Evolutionary conservation across 2,888 invertebrate species (phyloP).

Genomic region (Harpalus rufipes): DNA sequence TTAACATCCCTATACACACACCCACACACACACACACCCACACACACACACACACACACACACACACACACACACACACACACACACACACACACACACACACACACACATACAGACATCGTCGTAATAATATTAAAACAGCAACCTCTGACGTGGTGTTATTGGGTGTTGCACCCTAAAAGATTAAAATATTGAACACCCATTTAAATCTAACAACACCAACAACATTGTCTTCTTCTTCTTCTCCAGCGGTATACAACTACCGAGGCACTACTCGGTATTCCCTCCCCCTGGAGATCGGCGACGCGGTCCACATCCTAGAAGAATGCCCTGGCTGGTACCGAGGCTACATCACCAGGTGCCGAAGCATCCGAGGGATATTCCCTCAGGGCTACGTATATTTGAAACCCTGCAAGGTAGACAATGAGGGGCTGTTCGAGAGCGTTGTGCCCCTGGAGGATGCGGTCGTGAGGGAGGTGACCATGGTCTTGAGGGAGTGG

Average conservation of each 20-base stretch:
- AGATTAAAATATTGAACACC: too few relatives aligned
- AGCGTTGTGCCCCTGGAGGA: constrained; percentile 89
- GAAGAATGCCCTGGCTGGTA: constrained; percentile 96
- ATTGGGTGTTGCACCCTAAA: too few relatives aligned
- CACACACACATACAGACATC: too few relatives aligned
- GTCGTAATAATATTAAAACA: too few relatives aligned
- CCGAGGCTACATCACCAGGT: constrained; percentile 90
- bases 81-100: too few relatives aligned
- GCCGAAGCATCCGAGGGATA: constrained; percentile 83
- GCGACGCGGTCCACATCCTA: constrained; percentile 94
- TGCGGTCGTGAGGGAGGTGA: constrained; percentile 93
- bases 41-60: too few relatives aligned
- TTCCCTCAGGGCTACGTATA: constrained; percentile 91
- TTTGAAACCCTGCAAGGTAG: constrained; percentile 87
- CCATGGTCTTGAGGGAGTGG: constrained; percentile 95
- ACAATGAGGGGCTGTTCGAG: constrained; percentile 89
- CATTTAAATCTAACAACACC: too few relatives aligned
- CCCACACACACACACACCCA: too few relatives aligned
- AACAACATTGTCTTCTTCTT: constrained; percentile 53
- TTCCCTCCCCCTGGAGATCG: constrained; percentile 91
- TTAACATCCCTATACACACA: too few relatives aligned
- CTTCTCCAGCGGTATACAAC: constrained; percentile 90
- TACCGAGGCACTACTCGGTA: constrained; percentile 91
- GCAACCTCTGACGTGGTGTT: too few relatives aligned
- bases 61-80: too few relatives aligned